Percentiles rank a stretch among this genome's conserved stretches.
Evolutionary conservation across 2,888 invertebrate species (phyloP).

Genomic region (Timema podura): DNA sequence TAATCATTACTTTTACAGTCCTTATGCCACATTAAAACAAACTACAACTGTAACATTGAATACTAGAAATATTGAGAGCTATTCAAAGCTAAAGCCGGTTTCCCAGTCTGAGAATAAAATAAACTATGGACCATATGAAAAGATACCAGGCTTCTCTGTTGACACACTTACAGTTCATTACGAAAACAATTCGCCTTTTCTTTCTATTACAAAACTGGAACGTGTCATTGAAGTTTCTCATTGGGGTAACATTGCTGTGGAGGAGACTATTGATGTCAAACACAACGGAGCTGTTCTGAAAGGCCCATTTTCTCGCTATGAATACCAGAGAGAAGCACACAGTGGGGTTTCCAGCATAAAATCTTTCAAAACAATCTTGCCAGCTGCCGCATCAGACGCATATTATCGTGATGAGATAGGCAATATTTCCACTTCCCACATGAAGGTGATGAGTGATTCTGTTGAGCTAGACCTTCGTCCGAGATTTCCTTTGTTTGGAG

Average conservation of each 20-base stretch:
- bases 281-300: slow-evolving; percentile 93
- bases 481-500: slow-evolving; percentile 95
- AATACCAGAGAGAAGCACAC: slow-evolving; percentile 90
- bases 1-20: slow-evolving; percentile 76
- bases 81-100: slow-evolving; percentile 76
- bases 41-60: slow-evolving; percentile 75
- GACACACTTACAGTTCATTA: slow-evolving; percentile 80
- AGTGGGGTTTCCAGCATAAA: slow-evolving; percentile 86
- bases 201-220: slow-evolving; percentile 84
- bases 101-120: slow-evolving; percentile 75
- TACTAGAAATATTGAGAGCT: slow-evolving; percentile 75
- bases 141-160: slow-evolving; percentile 55
- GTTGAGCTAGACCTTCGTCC: slow-evolving; percentile 95
- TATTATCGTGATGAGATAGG: slow-evolving; percentile 98
- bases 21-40: slow-evolving; percentile 76
- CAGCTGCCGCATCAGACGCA: slow-evolving; percentile 87
- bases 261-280: slow-evolving; percentile 86
- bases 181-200: slow-evolving; percentile 94
- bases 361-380: slow-evolving; percentile 72
- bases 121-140: slow-evolving; percentile 84
- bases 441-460: slow-evolving; percentile 81
- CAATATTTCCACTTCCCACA: slow-evolving; percentile 96
- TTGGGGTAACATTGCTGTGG: slow-evolving; percentile 98
- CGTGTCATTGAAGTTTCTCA: slow-evolving; percentile 94
- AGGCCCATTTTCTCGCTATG: slow-evolving; percentile 94